phyloP scores from a whole-genome alignment of 2,113 vertebrate species.

The Paradisaea rubra region DNA sequence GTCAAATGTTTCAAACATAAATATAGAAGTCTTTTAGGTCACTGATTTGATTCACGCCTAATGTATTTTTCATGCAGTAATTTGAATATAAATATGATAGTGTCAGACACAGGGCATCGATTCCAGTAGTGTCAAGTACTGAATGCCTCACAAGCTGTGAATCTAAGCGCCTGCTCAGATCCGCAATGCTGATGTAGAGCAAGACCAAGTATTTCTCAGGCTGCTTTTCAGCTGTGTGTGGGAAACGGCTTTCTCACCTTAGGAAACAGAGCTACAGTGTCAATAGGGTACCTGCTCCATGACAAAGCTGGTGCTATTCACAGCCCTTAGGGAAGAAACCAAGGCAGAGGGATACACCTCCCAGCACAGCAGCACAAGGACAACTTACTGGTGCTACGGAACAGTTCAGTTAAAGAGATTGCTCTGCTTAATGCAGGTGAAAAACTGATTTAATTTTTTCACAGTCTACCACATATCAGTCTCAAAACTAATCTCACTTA shows the following conservation, averaged over 20 bases:
- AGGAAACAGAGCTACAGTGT: background rate
- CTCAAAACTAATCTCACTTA: background rate
- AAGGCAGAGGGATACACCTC: background rate
- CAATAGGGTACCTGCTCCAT: background rate
- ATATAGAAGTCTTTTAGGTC: background rate
- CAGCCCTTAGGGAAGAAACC: background rate
- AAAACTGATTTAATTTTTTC: background rate
- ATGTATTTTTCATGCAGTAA: background rate
- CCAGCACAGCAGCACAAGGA: background rate
- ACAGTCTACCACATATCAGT: background rate
- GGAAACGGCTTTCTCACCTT: background rate
- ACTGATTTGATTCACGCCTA: background rate
- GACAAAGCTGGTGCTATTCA: background rate
- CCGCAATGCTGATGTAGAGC: background rate
- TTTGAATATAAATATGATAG: background rate
- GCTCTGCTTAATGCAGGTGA: background rate
- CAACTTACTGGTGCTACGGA: background rate
- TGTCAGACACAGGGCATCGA: background rate
- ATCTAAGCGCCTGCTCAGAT: background rate
- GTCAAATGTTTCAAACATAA: slow-evolving; percentile 31
- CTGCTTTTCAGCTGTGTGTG: background rate
- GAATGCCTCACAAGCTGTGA: background rate
- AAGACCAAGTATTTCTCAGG: background rate
- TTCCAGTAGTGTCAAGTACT: background rate
- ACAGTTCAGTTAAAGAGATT: background rate